A percentile compares a stretch with the other conserved stretches of the same genome.
phyloP scores from a whole-genome alignment of 2,113 vertebrate species.

The Serinus canaria region DNA sequence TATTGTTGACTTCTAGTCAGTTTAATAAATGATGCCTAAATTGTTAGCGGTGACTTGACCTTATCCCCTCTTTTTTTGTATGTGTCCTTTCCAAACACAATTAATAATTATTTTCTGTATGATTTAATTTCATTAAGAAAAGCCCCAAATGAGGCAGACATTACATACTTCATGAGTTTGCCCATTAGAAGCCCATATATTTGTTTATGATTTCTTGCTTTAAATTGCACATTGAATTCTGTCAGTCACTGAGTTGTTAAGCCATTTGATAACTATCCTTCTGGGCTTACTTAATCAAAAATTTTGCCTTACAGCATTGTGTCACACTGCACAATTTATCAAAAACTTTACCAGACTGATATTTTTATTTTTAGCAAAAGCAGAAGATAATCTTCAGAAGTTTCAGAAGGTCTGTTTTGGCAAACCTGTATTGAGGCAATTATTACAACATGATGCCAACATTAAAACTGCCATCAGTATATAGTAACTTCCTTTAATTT shows the following conservation, averaged over 20 bases:
- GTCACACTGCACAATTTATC: background rate
- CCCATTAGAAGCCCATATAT: background rate
- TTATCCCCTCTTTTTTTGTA: background rate
- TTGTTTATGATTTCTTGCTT: background rate
- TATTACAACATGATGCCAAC: background rate
- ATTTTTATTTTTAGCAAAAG: background rate
- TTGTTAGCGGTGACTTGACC: background rate
- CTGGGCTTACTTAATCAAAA: background rate
- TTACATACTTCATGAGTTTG: background rate
- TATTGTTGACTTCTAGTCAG: background rate
- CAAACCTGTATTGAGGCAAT: background rate
- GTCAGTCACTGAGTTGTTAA: background rate
- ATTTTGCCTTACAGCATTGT: background rate
- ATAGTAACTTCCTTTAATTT: background rate
- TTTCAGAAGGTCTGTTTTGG: background rate
- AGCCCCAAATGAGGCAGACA: background rate
- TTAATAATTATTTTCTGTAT: background rate
- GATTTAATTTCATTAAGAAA: background rate
- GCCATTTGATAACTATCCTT: background rate
- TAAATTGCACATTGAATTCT: background rate
- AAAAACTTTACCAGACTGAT: background rate
- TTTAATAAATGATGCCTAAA: background rate
- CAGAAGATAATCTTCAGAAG: background rate
- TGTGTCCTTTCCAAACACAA: background rate
- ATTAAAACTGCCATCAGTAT: background rate